A percentile compares a stretch with the other conserved stretches of the same genome.
phyloP scores from a whole-genome alignment of 2,888 invertebrate species.

The Acleris literana region DNA sequence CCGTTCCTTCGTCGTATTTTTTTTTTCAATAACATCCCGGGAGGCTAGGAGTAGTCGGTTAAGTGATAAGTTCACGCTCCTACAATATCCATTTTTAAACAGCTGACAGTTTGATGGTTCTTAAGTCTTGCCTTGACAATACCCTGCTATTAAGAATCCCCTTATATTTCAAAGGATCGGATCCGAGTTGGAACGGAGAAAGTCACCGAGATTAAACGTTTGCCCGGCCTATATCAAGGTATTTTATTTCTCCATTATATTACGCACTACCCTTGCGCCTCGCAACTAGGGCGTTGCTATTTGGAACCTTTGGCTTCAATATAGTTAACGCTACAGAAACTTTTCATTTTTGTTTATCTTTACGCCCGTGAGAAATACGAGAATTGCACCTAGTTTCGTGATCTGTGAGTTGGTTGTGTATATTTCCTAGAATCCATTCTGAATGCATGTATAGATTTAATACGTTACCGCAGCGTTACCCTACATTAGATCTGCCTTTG shows the following conservation, averaged over 20 bases:
- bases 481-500: too few relatives aligned
- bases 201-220: constrained; percentile 30
- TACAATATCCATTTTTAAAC: not conserved
- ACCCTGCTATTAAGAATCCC: not conserved
- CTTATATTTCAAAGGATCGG: not conserved
- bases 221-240: constrained; percentile 14
- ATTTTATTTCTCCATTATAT: constrained; percentile 20
- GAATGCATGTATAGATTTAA: too few relatives aligned
- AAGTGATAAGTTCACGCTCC: not conserved
- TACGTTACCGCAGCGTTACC: too few relatives aligned
- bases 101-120: not conserved
- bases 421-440: too few relatives aligned
- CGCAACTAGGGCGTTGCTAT: not conserved
- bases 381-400: too few relatives aligned
- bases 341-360: too few relatives aligned
- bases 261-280: constrained; percentile 14
- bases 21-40: too few relatives aligned
- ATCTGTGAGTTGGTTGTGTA: too few relatives aligned
- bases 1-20: too few relatives aligned
- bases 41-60: too few relatives aligned
- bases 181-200: constrained; percentile 10
- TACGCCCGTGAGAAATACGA: too few relatives aligned
- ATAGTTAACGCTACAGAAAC: too few relatives aligned
- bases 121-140: not conserved
- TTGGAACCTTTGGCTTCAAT: not conserved